A percentile compares a stretch with the other conserved stretches of the same genome.
These are phyloP conservation scores for Nesidiocoris tenuis DNA, from an alignment of 2,888 invertebrate genomes.

Conservation along the genomic window DNA sequence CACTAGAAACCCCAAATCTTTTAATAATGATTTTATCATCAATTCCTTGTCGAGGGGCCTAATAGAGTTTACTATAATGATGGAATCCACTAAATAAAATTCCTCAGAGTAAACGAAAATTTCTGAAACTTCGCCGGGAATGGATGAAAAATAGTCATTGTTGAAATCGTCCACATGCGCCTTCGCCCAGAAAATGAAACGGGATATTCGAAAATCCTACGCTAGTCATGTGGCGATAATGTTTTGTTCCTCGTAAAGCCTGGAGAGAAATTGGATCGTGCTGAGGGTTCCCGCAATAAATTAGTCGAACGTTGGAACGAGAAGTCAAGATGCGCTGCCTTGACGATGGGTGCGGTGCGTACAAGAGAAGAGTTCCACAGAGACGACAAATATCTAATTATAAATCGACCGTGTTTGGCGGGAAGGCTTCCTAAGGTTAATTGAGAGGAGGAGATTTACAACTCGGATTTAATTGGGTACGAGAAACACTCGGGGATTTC, in stretches of 20 bases:
- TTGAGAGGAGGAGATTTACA: constrained; percentile 40
- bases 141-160: too few species aligned
- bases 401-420: constrained; percentile 33
- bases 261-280: constrained; percentile 28
- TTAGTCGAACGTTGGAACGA: constrained; percentile 4
- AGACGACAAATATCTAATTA: constrained; percentile 41
- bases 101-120: too few species aligned
- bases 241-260: neutral
- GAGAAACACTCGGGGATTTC: constrained; percentile 14
- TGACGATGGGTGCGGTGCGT: neutral
- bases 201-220: too few species aligned
- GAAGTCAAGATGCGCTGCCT: neutral
- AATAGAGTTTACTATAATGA: too few species aligned
- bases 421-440: constrained; percentile 27
- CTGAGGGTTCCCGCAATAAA: constrained; percentile 8
- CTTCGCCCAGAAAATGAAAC: too few species aligned
- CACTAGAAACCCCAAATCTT: neutral
- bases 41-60: too few species aligned
- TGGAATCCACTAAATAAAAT: too few species aligned
- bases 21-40: neutral
- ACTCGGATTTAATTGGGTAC: constrained; percentile 38
- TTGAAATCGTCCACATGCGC: too few species aligned
- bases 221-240: too few species aligned
- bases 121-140: too few species aligned
- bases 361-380: neutral